Evolutionary conservation across 1,140 invertebrate genomes (phyloP).

Genomic region (Hyles vespertilio): DNA sequence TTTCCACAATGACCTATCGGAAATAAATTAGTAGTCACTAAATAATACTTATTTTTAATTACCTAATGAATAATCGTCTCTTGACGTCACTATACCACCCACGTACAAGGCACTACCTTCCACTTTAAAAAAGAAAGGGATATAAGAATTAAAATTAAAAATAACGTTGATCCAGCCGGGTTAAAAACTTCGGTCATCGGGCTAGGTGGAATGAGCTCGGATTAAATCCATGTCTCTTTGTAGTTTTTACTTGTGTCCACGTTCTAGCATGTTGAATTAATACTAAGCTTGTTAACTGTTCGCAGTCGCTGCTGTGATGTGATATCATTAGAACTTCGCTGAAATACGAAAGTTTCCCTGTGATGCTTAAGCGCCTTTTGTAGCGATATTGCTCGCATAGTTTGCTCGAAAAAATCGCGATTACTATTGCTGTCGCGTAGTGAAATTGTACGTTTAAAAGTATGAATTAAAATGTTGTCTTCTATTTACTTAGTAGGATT

Average conservation of each 20-base stretch:
- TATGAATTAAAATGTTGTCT: too few relatives aligned
- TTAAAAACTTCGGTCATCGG: conserved; percentile 49
- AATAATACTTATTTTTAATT: too few relatives aligned
- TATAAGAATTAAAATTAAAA: conserved; percentile 28
- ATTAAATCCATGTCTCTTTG: conserved; percentile 32
- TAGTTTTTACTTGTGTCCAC: conserved; percentile 26
- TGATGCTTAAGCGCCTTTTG: conserved; percentile 2
- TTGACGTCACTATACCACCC: too few relatives aligned
- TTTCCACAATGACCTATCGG: too few relatives aligned
- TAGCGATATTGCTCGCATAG: too few relatives aligned
- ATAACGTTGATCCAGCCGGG: conserved; percentile 41
- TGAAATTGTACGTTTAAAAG: too few relatives aligned
- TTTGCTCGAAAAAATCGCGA: not conserved
- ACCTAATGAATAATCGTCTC: too few relatives aligned
- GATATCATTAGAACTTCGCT: conserved; percentile 12
- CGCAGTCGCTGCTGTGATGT: conserved; percentile 6
- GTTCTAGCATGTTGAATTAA: conserved; percentile 23
- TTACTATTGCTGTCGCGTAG: not conserved
- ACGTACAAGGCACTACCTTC: too few relatives aligned
- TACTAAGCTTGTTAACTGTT: conserved; percentile 42
- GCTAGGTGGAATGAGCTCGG: conserved; percentile 44
- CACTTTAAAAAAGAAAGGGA: too few relatives aligned
- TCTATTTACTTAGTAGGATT: not conserved
- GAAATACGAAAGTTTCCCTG: conserved; percentile 5
- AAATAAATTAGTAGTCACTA: too few relatives aligned